Evolutionary conservation across 2,797 vertebrate genomes (phyloP), one percentile per base, ranked within the genome.

Genomic region (Anabas testudineus): DNA sequence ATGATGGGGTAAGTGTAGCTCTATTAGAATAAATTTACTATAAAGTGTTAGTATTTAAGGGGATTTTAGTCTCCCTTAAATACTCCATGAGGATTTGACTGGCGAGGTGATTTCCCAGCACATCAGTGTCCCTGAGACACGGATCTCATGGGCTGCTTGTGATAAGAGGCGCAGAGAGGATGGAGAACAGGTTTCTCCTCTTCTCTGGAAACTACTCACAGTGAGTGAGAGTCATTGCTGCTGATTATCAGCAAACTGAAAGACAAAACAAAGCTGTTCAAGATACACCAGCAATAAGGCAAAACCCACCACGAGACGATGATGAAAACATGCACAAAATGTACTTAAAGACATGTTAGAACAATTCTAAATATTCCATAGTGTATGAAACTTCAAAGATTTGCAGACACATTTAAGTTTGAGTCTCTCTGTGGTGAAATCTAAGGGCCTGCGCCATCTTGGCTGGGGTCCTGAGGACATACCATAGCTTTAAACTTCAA

Each of bases 91-190:
- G 62, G 57, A 26, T 63, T 65, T 56, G 43, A 62, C 53, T 51
- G 43, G 57, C 56, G 46, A 67, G 45, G 64, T 73, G 75, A 66
- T 79, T 81, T 80, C 65, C 54, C 61, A 61, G 71, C 32, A 32
- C 51, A 26, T 45, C 18, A 7, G 49, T n/a, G 32, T 36, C 2
- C 52, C 54, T 34, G 63, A 69, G 76, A 62, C 63, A 15, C 26
- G 41, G 42, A 71, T 70, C 80, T 87, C 73, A 52, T 37, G 4
- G 64, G 48, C 74, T 74, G 81, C 81, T 74, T 60, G 16, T 58
- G 82, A 88, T 88, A 84, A 85, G 86, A 90, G 82, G 87, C 84
- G 86, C 80, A 21, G 71, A 88, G 70, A 76, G 60, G 86, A 91
- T 24, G 59, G 49, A 69, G 83, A 83, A 67, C 89, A 90, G 87